Evolutionary conservation across 1,140 invertebrate genomes (phyloP).

Genomic region (Drosophila baimaii): DNA sequence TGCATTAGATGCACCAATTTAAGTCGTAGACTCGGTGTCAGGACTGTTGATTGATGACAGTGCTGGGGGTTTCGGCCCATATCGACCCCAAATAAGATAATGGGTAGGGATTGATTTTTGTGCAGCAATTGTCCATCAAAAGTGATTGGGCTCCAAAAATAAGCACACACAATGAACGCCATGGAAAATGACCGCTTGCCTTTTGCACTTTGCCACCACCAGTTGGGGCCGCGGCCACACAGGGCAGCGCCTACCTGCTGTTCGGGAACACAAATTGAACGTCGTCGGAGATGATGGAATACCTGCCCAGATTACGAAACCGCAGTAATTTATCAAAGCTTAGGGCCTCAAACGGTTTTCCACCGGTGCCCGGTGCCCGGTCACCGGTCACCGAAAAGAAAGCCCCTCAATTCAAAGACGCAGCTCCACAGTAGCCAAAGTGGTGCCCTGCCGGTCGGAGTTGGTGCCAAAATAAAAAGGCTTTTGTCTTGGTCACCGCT

Average conservation of each 20-base stretch:
- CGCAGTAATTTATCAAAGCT: conserved; percentile 73
- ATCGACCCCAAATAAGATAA: conserved; percentile 14
- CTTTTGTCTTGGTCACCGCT: conserved; percentile 54
- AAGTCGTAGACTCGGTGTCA: conserved; percentile 59
- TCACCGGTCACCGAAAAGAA: conserved; percentile 54
- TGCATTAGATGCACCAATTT: conserved; percentile 76
- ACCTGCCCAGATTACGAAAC: conserved; percentile 64
- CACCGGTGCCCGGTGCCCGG: conserved; percentile 12
- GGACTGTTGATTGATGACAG: conserved; percentile 75
- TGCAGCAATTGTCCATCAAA: conserved; percentile 53
- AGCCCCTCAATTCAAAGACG: conserved; percentile 44
- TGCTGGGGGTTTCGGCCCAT: conserved; percentile 14
- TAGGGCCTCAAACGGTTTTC: conserved; percentile 41
- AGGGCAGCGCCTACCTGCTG: conserved; percentile 61
- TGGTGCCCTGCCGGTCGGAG: conserved; percentile 43
- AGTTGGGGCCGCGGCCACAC: conserved; percentile 34
- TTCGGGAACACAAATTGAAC: conserved; percentile 58
- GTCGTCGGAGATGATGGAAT: conserved; percentile 78
- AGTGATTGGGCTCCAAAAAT: conserved; percentile 48
- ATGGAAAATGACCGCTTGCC: conserved; percentile 42
- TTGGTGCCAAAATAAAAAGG: conserved; percentile 59
- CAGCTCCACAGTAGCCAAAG: conserved; percentile 60
- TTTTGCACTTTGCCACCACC: conserved; percentile 57
- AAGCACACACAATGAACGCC: conserved; percentile 14
- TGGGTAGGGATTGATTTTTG: conserved; percentile 61